Evolutionary conservation across 2,888 invertebrate species (phyloP), one percentile per base, ranked within the genome.

Genomic region (Acanthosepion lycidas): DNA sequence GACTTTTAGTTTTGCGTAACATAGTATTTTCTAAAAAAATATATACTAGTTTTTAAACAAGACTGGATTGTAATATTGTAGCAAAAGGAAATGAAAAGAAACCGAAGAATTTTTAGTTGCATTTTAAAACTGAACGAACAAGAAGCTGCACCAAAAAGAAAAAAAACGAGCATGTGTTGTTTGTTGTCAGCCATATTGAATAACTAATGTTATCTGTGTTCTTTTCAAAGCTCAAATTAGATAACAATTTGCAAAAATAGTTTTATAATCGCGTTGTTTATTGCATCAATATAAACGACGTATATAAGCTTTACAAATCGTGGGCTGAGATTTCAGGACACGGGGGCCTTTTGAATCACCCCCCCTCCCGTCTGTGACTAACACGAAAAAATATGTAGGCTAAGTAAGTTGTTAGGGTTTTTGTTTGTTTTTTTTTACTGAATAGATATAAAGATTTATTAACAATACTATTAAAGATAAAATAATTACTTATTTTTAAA

Each of bases 181-280:
- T n/a, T 92, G 49, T 53, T 53, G 93, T 93, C 93, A 53, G 93
- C 93, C 93, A 93, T 93, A 53, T 93, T 93, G 93, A 93, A 93
- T 93, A 93, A 53, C 93, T 93, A 93, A 93, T 93, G 93, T 93
- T 33, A 93, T 49, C 48, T 49, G 23, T 23, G 5, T 15, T n/a
- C n/a, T 78, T 78, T 78, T 78, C 33, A 78, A 59, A 59, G 5
- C 20, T 59, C 59, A 59, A 78, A 78, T 78, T n/a, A 78, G 6
- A n/a, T 78, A n/a, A 78, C 9, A 6, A 8, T 26, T 12, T n/a
- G 3, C 33, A 9, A 9, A n/a, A 78, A n/a, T 78, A 6, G n/a
- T 15, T 78, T 33, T 78, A 15, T 78, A n/a, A n/a, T 78, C 3
- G 5, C 15, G 18, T 78, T 78, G 20, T n/a, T 78, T 78, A n/a